phyloP scores from a whole-genome alignment of 2,797 vertebrate genomes.

The Ibycter americanus region DNA sequence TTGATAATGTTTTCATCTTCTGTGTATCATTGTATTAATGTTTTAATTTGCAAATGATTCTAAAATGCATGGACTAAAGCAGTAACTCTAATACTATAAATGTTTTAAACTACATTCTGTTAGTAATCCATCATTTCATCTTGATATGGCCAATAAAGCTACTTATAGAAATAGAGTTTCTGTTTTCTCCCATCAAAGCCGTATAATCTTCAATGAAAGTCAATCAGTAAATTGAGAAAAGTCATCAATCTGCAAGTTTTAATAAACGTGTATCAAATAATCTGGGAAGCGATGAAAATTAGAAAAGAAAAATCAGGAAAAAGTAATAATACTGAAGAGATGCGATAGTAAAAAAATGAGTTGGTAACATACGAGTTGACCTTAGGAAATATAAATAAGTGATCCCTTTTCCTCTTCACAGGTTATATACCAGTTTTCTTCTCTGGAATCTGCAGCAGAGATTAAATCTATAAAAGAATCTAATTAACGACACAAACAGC shows the following conservation, averaged over 20 bases:
- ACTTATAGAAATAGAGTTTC: constrained; percentile 5
- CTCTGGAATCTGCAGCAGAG: not conserved
- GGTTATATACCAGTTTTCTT: not conserved
- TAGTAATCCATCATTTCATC: constrained; percentile 18
- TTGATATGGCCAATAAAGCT: constrained; percentile 28
- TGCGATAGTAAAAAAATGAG: not conserved
- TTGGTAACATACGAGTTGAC: not conserved
- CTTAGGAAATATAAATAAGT: not conserved
- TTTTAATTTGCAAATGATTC: constrained; percentile 43
- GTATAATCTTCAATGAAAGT: constrained; percentile 24
- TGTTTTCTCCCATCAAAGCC: constrained; percentile 23
- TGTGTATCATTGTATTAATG: constrained; percentile 9
- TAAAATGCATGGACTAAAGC: constrained; percentile 17
- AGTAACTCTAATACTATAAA: constrained; percentile 11
- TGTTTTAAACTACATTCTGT: not conserved
- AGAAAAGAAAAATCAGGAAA: not conserved
- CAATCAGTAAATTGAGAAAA: constrained; percentile 16
- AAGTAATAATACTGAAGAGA: not conserved
- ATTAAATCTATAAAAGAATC: not conserved
- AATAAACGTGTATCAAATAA: constrained; percentile 11
- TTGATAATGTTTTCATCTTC: constrained; percentile 28
- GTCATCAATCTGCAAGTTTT: constrained; percentile 20
- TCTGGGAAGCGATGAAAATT: not conserved
- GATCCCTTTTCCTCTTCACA: not conserved
- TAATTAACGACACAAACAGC: not conserved